Evolutionary conservation across 2,797 vertebrate species (phyloP).

Genomic region (Myotis findleyi): DNA sequence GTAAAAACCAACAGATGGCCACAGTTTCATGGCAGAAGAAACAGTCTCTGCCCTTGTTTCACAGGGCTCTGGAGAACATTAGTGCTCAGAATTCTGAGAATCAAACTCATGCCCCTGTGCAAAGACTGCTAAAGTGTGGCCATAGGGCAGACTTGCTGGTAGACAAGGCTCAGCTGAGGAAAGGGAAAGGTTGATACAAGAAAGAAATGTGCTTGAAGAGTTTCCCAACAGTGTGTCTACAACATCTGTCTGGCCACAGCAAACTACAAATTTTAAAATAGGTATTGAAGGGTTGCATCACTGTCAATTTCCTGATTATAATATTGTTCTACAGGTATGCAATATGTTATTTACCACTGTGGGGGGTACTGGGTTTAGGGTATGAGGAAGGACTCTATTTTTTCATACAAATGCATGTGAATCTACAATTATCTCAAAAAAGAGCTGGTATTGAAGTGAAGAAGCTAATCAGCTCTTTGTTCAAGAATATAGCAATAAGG

Average conservation of each 20-base stretch:
- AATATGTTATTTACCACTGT: neutral
- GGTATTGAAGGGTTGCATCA: neutral
- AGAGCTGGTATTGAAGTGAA: neutral
- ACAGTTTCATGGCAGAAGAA: constrained; percentile 49
- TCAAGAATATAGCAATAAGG: neutral
- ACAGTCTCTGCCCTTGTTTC: neutral
- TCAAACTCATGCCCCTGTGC: neutral
- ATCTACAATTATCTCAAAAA: neutral
- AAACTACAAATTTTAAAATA: neutral
- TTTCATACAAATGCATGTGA: neutral
- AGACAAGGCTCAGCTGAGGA: neutral
- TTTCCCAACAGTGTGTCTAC: neutral
- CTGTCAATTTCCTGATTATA: neutral
- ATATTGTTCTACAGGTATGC: neutral
- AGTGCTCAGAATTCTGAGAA: constrained; percentile 25
- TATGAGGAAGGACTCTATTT: neutral
- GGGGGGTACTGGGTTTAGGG: neutral
- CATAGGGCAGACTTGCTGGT: neutral
- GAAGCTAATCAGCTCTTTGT: neutral
- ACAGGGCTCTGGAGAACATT: neutral
- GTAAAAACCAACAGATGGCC: constrained; percentile 27
- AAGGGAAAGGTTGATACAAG: neutral
- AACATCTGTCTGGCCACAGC: constrained; percentile 8
- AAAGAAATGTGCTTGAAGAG: neutral
- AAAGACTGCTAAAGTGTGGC: neutral